Conservation (phyloP, 2,113 vertebrate genomes). For the Siniperca chuatsi region DNA sequence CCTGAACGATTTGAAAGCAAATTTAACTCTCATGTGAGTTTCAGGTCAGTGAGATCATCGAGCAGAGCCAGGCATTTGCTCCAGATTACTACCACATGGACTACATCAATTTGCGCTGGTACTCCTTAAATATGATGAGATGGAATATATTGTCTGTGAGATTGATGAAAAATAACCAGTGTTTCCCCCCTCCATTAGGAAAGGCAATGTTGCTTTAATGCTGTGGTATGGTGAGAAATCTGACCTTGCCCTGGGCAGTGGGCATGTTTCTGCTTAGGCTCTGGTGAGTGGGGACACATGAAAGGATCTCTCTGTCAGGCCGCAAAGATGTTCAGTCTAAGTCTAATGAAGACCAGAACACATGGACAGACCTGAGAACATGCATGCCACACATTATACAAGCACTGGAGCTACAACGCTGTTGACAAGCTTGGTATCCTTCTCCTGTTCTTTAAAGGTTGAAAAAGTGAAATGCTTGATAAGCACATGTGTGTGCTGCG, state of each 20-base stretch:
- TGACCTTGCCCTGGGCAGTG: conserved; percentile 83
- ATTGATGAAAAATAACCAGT: conserved; percentile 79
- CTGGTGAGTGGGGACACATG: conserved; percentile 80
- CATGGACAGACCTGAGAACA: conserved; percentile 67
- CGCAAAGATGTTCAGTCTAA: conserved; percentile 79
- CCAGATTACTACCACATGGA: conserved; percentile 77
- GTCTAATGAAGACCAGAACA: conserved; percentile 85
- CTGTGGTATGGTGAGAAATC: conserved; percentile 73
- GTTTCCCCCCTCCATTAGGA: conserved; percentile 68
- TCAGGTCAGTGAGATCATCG: conserved; percentile 71
- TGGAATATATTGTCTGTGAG: conserved; percentile 79
- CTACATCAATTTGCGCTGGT: conserved; percentile 47
- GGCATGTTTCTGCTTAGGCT: conserved; percentile 86
- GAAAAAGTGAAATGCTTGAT: conserved; percentile 40
- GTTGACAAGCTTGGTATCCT: conserved; percentile 45
- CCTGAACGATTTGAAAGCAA: conserved; percentile 64
- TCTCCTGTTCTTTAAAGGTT: conserved; percentile 43
- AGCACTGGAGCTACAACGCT: conserved; percentile 33
- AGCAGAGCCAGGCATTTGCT: conserved; percentile 53
- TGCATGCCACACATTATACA: conserved; percentile 65
- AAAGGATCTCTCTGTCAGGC: conserved; percentile 81
- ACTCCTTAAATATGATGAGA: conserved; percentile 68
- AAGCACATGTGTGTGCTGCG: conserved; percentile 21
- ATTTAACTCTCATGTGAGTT: conserved; percentile 64
- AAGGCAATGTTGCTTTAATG: conserved; percentile 75